Conservation (phyloP, 1,140 invertebrate genomes). For the Brachionus koreanus region DNA sequence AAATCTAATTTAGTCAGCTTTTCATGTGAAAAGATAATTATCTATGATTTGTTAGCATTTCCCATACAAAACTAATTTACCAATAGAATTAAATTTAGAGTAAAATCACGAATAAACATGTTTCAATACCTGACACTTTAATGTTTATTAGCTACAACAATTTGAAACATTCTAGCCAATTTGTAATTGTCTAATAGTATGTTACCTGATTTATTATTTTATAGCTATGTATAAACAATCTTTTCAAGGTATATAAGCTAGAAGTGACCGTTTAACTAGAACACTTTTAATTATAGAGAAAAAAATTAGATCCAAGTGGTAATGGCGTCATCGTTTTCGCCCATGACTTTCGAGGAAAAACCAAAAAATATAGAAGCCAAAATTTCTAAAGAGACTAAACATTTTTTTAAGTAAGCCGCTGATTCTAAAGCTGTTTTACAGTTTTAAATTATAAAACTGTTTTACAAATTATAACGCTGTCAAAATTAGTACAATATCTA, state of each 20-base stretch:
- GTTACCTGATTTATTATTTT: neutral
- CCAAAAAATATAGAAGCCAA: neutral
- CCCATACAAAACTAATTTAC: neutral
- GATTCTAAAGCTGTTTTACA: neutral
- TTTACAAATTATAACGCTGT: neutral
- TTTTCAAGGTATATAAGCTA: neutral
- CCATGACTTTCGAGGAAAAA: neutral
- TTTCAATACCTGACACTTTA: conserved; percentile 12
- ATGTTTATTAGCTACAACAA: conserved; percentile 33
- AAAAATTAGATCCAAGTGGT: neutral
- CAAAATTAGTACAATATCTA: neutral
- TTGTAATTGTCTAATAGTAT: neutral
- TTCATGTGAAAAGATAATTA: conserved; percentile 33
- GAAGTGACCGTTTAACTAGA: neutral
- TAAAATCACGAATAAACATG: neutral
- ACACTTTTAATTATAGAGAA: neutral
- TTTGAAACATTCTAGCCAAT: conserved; percentile 18
- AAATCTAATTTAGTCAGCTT: conserved; percentile 13
- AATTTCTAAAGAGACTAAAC: neutral
- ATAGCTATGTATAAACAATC: neutral
- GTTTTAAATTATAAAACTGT: neutral
- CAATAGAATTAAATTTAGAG: conserved; percentile 4
- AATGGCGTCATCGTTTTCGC: neutral
- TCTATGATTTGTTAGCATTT: neutral
- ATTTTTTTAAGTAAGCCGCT: neutral